A percentile compares a stretch with the other conserved stretches of the same genome.
phyloP scores from a whole-genome alignment of 1,140 invertebrate genomes.

The Agraylea sexmaculata region DNA sequence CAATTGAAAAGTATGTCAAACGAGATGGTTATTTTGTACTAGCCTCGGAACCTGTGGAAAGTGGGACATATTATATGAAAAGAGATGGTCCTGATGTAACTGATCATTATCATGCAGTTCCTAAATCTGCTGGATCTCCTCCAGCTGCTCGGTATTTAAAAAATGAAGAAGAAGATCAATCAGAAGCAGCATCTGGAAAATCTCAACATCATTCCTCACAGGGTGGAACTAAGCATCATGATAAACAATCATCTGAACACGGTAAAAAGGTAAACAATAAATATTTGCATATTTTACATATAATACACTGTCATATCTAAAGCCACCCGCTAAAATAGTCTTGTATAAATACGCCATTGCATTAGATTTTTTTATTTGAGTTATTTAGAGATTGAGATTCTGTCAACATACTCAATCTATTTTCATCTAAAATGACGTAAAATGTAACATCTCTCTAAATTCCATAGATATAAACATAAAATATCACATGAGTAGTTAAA shows the following conservation, averaged over 20 bases:
- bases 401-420: too few relatives aligned
- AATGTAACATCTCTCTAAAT: too few relatives aligned
- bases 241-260: constrained; percentile 1
- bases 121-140: constrained; percentile 26
- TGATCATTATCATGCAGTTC: constrained; percentile 33
- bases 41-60: neutral
- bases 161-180: constrained; percentile 23
- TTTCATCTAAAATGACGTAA: too few relatives aligned
- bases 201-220: constrained; percentile 9
- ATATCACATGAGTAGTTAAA: too few relatives aligned
- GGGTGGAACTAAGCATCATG: constrained; percentile 5
- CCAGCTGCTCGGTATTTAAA: constrained; percentile 26
- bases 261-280: constrained; percentile 13
- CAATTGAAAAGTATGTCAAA: constrained; percentile 10
- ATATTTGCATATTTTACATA: too few relatives aligned
- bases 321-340: too few relatives aligned
- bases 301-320: too few relatives aligned
- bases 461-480: too few relatives aligned
- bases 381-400: too few relatives aligned
- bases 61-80: neutral
- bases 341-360: too few relatives aligned
- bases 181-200: constrained; percentile 9
- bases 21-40: constrained; percentile 15
- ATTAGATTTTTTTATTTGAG: too few relatives aligned
- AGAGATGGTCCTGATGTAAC: constrained; percentile 17